Percentiles rank a stretch among this genome's conserved stretches.
Conservation (phyloP, 2,797 vertebrate genomes). For the Erethizon dorsatum region DNA sequence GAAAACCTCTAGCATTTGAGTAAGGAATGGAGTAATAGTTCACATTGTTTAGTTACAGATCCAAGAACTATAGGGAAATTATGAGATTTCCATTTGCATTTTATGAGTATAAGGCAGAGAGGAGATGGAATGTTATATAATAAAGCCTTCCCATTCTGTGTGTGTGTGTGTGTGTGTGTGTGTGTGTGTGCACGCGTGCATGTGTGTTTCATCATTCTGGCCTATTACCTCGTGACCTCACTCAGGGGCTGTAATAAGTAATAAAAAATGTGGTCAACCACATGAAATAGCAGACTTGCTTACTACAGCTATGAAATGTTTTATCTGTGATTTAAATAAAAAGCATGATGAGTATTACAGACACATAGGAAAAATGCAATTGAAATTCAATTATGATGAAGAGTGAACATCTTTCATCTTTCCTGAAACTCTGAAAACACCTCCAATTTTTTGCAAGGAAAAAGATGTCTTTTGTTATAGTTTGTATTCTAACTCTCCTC, state of each 20-base stretch:
- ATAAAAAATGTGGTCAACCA: slow-evolving; percentile 53
- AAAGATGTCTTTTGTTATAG: neutral
- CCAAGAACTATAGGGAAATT: neutral
- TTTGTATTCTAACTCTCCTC: neutral
- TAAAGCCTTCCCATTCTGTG: neutral
- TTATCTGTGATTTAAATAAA: slow-evolving; percentile 64
- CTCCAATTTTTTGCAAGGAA: neutral
- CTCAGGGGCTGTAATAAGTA: neutral
- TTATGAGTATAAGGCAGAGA: neutral
- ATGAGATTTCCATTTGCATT: slow-evolving; percentile 43
- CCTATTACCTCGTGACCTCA: neutral
- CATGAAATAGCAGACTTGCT: slow-evolving; percentile 44
- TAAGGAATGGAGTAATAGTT: neutral
- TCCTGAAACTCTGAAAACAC: neutral
- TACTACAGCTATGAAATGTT: slow-evolving; percentile 50
- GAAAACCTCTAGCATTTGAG: neutral
- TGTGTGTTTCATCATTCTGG: neutral
- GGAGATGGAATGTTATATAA: neutral
- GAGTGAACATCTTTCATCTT: neutral
- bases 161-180: neutral
- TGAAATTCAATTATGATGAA: neutral
- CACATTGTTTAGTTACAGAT: slow-evolving; percentile 1
- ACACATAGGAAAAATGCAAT: neutral
- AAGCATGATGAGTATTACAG: slow-evolving; percentile 54
- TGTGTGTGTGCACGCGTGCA: neutral